phyloP scores from a whole-genome alignment of 2,888 invertebrate genomes.

The Abrostola tripartita region DNA sequence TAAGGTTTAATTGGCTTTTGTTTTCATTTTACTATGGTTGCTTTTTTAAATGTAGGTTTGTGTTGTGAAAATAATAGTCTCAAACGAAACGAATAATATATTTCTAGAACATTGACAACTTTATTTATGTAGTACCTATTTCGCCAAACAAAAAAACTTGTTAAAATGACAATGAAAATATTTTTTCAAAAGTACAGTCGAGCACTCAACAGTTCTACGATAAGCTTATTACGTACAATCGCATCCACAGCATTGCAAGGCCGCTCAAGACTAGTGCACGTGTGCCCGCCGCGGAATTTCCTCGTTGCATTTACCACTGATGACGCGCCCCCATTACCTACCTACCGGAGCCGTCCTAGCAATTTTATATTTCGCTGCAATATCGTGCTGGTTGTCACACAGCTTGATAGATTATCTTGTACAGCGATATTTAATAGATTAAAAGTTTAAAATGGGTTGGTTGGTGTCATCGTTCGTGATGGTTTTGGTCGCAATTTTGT shows the following conservation, averaged over 20 bases:
- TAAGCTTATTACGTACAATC: constrained; percentile 49
- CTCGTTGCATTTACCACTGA: constrained; percentile 74
- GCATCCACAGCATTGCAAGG: constrained; percentile 50
- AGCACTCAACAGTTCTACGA: constrained; percentile 28
- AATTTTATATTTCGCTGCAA: constrained; percentile 68
- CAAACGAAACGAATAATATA: too few species aligned
- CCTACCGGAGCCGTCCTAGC: constrained; percentile 45
- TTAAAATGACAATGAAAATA: neutral
- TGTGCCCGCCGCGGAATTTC: constrained; percentile 66
- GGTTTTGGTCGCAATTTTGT: constrained; percentile 19
- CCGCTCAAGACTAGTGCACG: constrained; percentile 60
- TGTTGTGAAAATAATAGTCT: too few species aligned
- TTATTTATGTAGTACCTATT: too few species aligned
- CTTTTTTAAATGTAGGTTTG: too few species aligned
- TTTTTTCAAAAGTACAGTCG: constrained; percentile 7
- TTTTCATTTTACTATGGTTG: too few species aligned
- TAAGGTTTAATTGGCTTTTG: too few species aligned
- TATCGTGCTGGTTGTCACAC: constrained; percentile 56
- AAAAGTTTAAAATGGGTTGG: constrained; percentile 36
- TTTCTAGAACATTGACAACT: too few species aligned
- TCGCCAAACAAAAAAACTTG: constrained; percentile 1
- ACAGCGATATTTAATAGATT: constrained; percentile 49
- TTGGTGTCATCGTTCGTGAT: constrained; percentile 19
- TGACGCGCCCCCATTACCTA: constrained; percentile 66
- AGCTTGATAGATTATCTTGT: constrained; percentile 61